Conservation (phyloP, 1,140 invertebrate genomes). For the Harpegnathos saltator region DNA sequence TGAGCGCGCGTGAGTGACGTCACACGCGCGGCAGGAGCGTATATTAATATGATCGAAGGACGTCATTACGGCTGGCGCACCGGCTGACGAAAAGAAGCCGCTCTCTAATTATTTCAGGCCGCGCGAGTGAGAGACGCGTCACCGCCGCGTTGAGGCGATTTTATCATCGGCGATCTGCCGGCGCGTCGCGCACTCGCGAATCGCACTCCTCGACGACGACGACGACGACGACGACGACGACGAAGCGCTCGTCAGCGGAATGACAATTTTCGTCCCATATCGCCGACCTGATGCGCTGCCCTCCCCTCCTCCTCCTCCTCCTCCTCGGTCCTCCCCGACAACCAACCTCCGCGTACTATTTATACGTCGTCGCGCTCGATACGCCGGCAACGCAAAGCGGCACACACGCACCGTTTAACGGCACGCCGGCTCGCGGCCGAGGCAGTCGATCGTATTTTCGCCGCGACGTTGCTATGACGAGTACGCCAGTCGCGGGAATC, state of each 20-base stretch:
- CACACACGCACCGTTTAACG: constrained; percentile 40
- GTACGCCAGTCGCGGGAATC: constrained; percentile 10
- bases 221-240: neutral
- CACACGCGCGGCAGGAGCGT: neutral
- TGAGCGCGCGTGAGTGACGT: neutral
- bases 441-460: constrained; percentile 42
- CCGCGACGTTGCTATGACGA: neutral
- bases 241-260: constrained; percentile 9
- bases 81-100: neutral
- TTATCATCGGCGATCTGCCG: constrained; percentile 31
- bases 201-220: constrained; percentile 16
- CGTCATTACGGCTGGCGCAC: neutral
- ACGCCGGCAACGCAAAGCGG: constrained; percentile 30
- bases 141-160: neutral
- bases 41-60: neutral
- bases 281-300: constrained; percentile 6
- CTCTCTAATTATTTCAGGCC: neutral
- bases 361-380: constrained; percentile 49
- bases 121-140: constrained; percentile 19
- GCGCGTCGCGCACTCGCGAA: constrained; percentile 21
- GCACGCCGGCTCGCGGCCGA: constrained; percentile 13
- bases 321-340: constrained; percentile 12
- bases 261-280: constrained; percentile 39
- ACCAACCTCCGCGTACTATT: constrained; percentile 34
- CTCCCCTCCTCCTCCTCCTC: neutral